Percentiles rank a stretch among this genome's conserved stretches.
These are phyloP conservation scores for Agonopterix alstromeriana DNA, from an alignment of 2,888 invertebrate genomes.

Conservation along the genomic window DNA sequence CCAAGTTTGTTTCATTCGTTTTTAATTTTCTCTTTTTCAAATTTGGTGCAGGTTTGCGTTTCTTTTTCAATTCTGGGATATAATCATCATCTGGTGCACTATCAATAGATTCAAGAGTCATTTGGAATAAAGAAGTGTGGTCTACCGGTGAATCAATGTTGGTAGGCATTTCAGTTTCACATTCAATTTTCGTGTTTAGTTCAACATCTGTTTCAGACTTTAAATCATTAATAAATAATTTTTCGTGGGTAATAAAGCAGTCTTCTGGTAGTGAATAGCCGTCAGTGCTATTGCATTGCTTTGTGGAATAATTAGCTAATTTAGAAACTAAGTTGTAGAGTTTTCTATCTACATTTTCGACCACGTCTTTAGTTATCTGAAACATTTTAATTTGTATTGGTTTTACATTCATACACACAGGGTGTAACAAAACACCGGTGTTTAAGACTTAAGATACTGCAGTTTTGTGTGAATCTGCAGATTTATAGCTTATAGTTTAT, in stretches of 20 bases:
- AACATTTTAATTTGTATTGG: background rate
- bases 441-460: background rate
- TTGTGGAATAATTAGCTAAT: background rate
- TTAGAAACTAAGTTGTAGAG: slow-evolving; percentile 19
- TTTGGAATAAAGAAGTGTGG: background rate
- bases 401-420: background rate
- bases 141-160: background rate
- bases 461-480: background rate
- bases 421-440: background rate
- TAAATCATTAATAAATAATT: background rate
- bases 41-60: background rate
- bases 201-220: background rate
- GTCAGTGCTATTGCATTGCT: background rate
- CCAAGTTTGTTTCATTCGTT: slow-evolving; percentile 8
- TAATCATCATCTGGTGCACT: background rate
- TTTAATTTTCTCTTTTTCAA: slow-evolving; percentile 5
- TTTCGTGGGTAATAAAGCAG: background rate
- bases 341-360: slow-evolving; percentile 21
- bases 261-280: background rate
- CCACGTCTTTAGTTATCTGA: slow-evolving; percentile 15
- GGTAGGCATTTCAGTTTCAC: background rate
- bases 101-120: background rate
- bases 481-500: too few relatives aligned
- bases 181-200: background rate
- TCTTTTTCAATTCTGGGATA: background rate